Evolutionary conservation across 2,113 vertebrate species (phyloP), one percentile per base, ranked within the genome.

Genomic region (Serranochromis macrocephalus): DNA sequence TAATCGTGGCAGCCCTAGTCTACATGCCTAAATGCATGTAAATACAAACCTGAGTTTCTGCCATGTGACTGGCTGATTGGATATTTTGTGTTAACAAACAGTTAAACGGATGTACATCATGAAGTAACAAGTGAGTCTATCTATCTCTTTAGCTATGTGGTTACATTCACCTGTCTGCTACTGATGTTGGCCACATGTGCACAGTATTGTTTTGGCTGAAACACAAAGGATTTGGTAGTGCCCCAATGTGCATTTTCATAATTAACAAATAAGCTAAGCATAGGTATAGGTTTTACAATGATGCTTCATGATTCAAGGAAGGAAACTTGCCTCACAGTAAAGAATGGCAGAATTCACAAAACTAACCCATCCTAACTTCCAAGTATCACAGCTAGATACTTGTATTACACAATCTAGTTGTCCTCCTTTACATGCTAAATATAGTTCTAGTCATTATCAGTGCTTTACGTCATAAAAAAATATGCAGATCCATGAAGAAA

Each of bases 381-480:
- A 86, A 26, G 9, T 26, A 42, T 42, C 9, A 24, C 16, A 13
- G 29, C 36, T 13, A 19, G 33, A 81, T n/a, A 73, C 42, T 16
- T 49, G 6, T 40, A 85, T 33, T 21, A 61, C 10, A 49, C 47
- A 83, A 49, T 24, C 9, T 63, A 81, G 9, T 36, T 66, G 19
- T 55, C 33, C 7, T 55, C 36, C 40, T 55, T 54, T 24, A 12
- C 14, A 49, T 40, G 33, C 87, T 89, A 94, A 92, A 94, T 89
- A 93, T 89, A 93, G 88, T 5, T 81, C 33, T 6, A 16, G 17
- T 68, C 42, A 36, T 42, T 8, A 83, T 75, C 17, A 33, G 26
- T 21, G 42, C 9, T 89, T 90, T 86, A 84, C 90, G 53, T 91
- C 90, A 94, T 79, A 42, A 58, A 3, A 49, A 82, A 91, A 86